These are phyloP conservation scores for Leucoraja erinaceus DNA, from an alignment of 2,113 vertebrate species.

Conservation along the genomic window DNA sequence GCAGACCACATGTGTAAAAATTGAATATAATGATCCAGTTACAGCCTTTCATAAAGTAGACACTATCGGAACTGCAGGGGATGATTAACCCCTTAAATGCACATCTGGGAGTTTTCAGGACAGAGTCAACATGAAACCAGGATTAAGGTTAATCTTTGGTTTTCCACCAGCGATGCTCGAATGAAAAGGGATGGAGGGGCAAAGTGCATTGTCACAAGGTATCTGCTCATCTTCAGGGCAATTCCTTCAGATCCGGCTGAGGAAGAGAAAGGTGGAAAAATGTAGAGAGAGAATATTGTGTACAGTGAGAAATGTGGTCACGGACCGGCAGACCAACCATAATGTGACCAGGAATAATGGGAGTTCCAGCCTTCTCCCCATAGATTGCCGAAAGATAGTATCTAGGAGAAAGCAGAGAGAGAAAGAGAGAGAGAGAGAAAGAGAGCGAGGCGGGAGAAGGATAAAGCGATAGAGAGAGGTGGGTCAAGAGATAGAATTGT, in stretches of 20 bases:
- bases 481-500: neutral
- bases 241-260: neutral
- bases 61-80: slow-evolving; percentile 27
- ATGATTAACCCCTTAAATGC: slow-evolving; percentile 33
- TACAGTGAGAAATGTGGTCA: neutral
- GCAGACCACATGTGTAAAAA: slow-evolving; percentile 36
- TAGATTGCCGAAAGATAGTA: neutral
- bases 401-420: neutral
- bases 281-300: neutral
- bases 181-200: neutral
- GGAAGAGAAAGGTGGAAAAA: neutral
- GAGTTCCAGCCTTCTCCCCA: no score
- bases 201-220: neutral
- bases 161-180: neutral
- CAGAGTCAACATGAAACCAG: slow-evolving; percentile 3
- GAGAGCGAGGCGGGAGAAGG: neutral
- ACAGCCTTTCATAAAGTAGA: slow-evolving; percentile 35
- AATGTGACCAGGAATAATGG: neutral
- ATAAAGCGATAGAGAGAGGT: neutral
- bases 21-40: slow-evolving; percentile 30
- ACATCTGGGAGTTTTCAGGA: slow-evolving; percentile 35
- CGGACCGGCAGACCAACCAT: neutral
- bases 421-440: no score
- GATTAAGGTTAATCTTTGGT: slow-evolving; percentile 35
- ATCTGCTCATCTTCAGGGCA: neutral